Base-by-base conservation (phyloP, 2,797 vertebrate genomes). In the Chaenodraco wilsoni region DNA sequence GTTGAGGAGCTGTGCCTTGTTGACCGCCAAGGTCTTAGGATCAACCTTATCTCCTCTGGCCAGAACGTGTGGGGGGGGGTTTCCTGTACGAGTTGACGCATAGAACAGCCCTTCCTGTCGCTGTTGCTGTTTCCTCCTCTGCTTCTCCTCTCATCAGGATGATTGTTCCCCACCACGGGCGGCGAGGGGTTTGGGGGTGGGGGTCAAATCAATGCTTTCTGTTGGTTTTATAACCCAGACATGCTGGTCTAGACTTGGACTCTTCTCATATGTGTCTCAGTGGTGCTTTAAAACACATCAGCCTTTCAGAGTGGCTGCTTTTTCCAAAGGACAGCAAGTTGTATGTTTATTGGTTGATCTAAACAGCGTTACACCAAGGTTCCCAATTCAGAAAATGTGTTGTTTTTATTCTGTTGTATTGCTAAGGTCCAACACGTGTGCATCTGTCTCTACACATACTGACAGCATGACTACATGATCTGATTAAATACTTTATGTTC, bases 1-100 rank as follows among this genome's bases (percentile, higher is more conserved):
- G 84, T 84, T 88, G 85, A 93, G 91, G 87, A 92, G 87, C 80
- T 76, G 79, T 89, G 78, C 82, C 87, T 87, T 88, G 90, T 92
- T 94, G 90, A 92, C 88, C 87, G 63, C 87, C 78, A 74, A 87
- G 92, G 93, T 94, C 94, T 93, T 82, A 64, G 72, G 87, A 91
- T 91, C 91, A 92, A 89, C 84, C 95, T 97, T 97, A 97, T 97
- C 96, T 97, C 80, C 80, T 77, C 85, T 79, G 91, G 76, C 94
- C 96, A 97, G 96, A 95, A 84, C 65, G 61, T 83, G 83, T 46
- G 92, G 92, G 79, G 79, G 79, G 85, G 50, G 69, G 92, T 82
- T 95, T 96, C 95, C 95, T 96, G 88, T 92, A 84, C 74, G 83
- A 92, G 90, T 91, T 95, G 95, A 96, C 88, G 87, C 91, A 95